Percentiles rank a stretch among this genome's conserved stretches.
Evolutionary conservation across 2,113 vertebrate species (phyloP).

Genomic region (Petroica traversi): DNA sequence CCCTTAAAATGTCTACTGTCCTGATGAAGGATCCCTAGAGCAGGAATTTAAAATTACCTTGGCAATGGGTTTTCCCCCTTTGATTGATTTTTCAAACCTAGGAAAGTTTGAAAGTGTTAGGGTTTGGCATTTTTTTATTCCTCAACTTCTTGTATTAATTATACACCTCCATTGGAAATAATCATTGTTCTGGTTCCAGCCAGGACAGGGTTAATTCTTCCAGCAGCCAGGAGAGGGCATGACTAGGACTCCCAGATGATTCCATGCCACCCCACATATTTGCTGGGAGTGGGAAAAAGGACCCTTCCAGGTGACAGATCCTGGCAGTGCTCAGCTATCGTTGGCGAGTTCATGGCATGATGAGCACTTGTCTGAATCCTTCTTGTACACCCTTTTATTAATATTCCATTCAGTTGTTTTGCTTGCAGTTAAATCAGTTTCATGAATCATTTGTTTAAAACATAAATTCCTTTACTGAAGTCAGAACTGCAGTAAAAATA

Average conservation of each 20-base stretch:
- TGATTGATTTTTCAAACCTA: background rate
- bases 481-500: background rate
- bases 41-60: background rate
- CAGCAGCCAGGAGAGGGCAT: background rate
- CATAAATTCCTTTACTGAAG: background rate
- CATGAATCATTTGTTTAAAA: background rate
- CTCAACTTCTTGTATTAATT: background rate
- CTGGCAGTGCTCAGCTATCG: background rate
- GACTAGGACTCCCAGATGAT: background rate
- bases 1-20: background rate
- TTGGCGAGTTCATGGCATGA: no score
- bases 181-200: background rate
- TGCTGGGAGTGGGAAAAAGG: background rate
- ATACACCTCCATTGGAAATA: background rate
- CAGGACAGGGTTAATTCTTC: background rate
- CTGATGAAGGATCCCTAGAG: conserved; percentile 21
- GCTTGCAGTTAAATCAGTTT: background rate
- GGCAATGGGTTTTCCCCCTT: background rate
- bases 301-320: background rate
- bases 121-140: rapidly evolving
- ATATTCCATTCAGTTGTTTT: background rate
- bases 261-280: background rate
- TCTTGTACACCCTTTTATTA: background rate
- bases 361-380: background rate
- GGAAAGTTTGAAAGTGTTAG: background rate